Percentiles rank a stretch among this genome's conserved stretches.
These are phyloP conservation scores for Drosophila pruinosa DNA, from an alignment of 1,140 invertebrate species.

Conservation along the genomic window DNA sequence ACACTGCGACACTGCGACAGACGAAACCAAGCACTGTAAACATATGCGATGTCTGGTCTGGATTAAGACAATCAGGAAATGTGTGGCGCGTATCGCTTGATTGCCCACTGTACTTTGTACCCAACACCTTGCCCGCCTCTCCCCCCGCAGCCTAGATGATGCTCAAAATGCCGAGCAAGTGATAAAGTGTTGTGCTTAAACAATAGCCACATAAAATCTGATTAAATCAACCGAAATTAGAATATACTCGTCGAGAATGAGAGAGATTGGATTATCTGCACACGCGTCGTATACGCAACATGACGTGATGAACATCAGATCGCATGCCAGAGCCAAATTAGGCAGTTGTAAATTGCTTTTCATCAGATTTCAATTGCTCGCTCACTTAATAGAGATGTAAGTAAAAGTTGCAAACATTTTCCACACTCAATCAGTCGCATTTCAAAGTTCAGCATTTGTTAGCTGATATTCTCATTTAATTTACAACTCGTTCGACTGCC, in stretches of 20 bases:
- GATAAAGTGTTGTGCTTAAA: conserved; percentile 37
- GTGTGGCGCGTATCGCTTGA: conserved; percentile 17
- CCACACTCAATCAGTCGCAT: neutral
- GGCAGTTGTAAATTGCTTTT: neutral
- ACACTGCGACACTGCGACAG: conserved; percentile 19
- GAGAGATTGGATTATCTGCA: neutral
- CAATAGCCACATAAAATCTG: conserved; percentile 3
- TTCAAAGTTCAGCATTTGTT: neutral
- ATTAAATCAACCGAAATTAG: conserved; percentile 25
- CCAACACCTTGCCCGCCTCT: neutral
- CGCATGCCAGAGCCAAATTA: neutral
- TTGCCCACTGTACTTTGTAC: conserved; percentile 13
- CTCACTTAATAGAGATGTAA: neutral
- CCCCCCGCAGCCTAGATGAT: neutral
- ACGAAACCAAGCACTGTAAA: neutral
- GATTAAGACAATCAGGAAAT: conserved; percentile 71
- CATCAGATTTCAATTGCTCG: neutral
- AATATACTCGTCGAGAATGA: neutral
- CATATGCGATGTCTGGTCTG: conserved; percentile 17
- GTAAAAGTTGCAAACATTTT: neutral
- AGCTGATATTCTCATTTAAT: neutral
- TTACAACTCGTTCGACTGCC: neutral
- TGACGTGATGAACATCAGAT: neutral
- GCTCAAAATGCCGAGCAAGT: conserved; percentile 1
- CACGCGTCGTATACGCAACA: neutral